Percentiles rank a stretch among this genome's conserved stretches.
These are phyloP conservation scores for Myotis brandtii DNA, from an alignment of 2,113 vertebrate genomes.

Conservation along the genomic window DNA sequence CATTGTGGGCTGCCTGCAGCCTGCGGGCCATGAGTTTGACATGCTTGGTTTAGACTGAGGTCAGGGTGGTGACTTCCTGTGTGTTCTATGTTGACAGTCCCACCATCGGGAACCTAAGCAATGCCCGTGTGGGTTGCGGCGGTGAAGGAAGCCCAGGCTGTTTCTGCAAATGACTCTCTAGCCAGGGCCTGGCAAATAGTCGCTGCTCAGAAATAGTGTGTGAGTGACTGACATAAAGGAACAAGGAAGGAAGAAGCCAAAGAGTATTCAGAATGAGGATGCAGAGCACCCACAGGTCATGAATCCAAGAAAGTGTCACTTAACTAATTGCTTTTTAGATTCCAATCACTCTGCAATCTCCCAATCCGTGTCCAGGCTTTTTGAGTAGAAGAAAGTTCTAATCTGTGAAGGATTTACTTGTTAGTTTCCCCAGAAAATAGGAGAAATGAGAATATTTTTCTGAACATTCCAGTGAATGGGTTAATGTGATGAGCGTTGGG, in stretches of 20 bases:
- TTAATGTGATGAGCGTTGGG: background rate
- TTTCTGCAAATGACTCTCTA: background rate
- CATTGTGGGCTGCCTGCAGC: too few species aligned
- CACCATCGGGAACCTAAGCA: background rate
- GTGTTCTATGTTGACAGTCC: background rate
- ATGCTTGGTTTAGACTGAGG: fast-evolving
- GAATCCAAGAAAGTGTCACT: background rate
- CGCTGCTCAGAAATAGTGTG: background rate
- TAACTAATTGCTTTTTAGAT: background rate
- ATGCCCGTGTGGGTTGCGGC: fast-evolving
- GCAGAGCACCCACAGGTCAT: background rate
- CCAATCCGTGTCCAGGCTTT: background rate
- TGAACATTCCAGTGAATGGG: background rate
- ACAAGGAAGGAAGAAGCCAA: background rate
- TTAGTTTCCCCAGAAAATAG: background rate
- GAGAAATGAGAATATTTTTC: background rate
- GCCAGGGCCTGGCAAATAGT: background rate
- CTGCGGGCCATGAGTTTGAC: too few species aligned
- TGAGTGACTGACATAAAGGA: background rate
- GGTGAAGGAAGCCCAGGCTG: background rate
- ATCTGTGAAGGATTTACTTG: background rate
- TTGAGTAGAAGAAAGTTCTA: background rate
- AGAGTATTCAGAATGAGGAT: background rate
- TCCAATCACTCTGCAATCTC: background rate
- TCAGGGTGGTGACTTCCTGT: background rate